phyloP scores from a whole-genome alignment of 2,888 invertebrate genomes.

The Rhamnusium bicolor region DNA sequence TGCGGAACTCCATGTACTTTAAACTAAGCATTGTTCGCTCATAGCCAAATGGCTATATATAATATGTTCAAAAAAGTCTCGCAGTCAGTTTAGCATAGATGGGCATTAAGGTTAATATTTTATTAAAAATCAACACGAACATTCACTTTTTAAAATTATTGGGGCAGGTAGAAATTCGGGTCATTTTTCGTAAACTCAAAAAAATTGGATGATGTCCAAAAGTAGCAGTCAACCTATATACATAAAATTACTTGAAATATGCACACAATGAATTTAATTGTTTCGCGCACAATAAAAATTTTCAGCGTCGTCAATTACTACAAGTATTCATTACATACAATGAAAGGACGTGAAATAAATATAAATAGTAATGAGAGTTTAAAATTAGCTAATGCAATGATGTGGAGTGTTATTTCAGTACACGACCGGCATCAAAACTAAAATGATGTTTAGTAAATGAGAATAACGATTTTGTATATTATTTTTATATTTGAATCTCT shows the following conservation, averaged over 20 bases:
- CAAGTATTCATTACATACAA: conserved; percentile 5
- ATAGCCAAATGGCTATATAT: no score
- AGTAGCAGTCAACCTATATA: background rate
- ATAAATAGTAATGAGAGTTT: conserved; percentile 21
- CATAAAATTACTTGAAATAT: background rate
- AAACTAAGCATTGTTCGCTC: no score
- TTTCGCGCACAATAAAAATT: background rate
- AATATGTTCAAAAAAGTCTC: no score
- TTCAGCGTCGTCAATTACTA: conserved; percentile 1
- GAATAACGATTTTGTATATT: background rate
- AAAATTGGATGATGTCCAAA: background rate
- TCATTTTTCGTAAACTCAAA: background rate
- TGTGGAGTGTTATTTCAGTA: conserved; percentile 2
- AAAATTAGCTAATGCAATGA: conserved; percentile 22
- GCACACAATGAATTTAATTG: background rate
- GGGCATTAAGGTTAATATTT: no score
- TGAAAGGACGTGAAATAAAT: conserved; percentile 13
- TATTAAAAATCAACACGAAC: no score
- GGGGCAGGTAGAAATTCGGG: no score
- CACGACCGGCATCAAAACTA: conserved; percentile 7
- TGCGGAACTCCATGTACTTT: no score
- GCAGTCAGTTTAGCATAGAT: no score
- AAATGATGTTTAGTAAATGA: background rate
- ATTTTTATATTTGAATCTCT: background rate
- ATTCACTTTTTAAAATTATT: no score